Base-by-base conservation (phyloP, 2,113 vertebrate species). In the Onychostoma macrolepis region DNA sequence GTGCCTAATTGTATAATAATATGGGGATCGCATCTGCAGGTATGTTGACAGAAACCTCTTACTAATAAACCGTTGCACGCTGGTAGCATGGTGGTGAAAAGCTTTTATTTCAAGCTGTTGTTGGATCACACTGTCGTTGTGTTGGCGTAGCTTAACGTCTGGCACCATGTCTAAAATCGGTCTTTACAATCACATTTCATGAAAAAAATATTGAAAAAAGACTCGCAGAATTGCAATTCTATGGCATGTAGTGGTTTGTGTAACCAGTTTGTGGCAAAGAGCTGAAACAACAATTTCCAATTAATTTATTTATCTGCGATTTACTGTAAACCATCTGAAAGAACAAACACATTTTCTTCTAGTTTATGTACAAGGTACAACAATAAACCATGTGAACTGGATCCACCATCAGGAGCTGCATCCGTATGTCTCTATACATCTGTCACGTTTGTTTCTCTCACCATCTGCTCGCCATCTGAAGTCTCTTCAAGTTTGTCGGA, bases 381-480 rank as follows among this genome's bases (percentile, higher is more conserved):
- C 36, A 28, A 88, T 41, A 87, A 79, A 69, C 1, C 87, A 74
- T 58, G 15, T 87, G 86, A 88, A 86, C 12, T 48, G 61, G 41
- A 61, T 72, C 30, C 38, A 50, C 48, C 15, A 45, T 69, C 45
- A 78, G 79, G 85, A 80, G 33, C 77, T 77, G 50, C 24, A 67
- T 84, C 83, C 26, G 43, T 28, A 36, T 89, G 91, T 26, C 83
- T 93, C 88, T 92, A 88, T 93, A 92, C 91, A 90, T 89, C 93
- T 89, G 92, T 91, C 92, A 92, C 61, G 86, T 86, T 85, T 7
- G 4, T 81, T 82, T 88, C 88, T 85, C 85, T 50, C 48, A 17
- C 82, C 87, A 83, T 38, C 48, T 17, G 48, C 48, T 50, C 15
- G 13, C 48, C 15, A 6, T 85, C 78, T 76, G 79, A 85, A 83